Evolutionary conservation across 2,113 vertebrate genomes (phyloP), one percentile per base, ranked within the genome.

Genomic region (Pygoscelis antarcticus): DNA sequence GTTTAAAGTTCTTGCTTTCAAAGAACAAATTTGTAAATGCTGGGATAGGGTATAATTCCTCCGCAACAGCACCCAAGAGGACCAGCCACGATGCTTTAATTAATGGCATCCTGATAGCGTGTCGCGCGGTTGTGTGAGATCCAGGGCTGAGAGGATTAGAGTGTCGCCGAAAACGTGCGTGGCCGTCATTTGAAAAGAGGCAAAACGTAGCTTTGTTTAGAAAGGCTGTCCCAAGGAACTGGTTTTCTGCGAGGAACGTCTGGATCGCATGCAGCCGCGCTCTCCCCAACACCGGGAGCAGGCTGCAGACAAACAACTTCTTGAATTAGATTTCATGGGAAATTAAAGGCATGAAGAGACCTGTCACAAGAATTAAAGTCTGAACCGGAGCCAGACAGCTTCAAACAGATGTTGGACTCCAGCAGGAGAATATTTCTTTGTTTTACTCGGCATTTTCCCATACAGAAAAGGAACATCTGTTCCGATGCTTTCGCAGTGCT

Each of bases 371-470:
- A 92, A 95, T 95, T 96, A 96, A 83, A 85, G 94, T 18, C 87
- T 95, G 94, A 93, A 85, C 90, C 38, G 5, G 74, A 70, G 95
- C 93, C 97, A 97, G 97, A 97, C 97, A 80, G 94, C 95, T 95
- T 90, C 97, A 93, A 87, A 95, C 97, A 98, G 97, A 97, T 98
- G 97, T 95, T 96, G 89, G 93, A 11, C 93, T 97, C 66, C 91
- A 93, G 94, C 89, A 85, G 84, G 95, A 97, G 96, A 98, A 95
- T 96, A 96, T 97, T 97, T 84, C 97, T 97, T 98, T 98, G 97
- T 98, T 96, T 96, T 25, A 13, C 87, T 79, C 79, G 6, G 66
- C 36, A 6, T 68, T 97, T 98, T 98, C 97, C 97, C 97, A 97
- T 89, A 83, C 15, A 9, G 95, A 93, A 68, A 64, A 62, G 88